Conservation (phyloP, 2,888 invertebrate genomes). For the Drosophila imparisetae region DNA sequence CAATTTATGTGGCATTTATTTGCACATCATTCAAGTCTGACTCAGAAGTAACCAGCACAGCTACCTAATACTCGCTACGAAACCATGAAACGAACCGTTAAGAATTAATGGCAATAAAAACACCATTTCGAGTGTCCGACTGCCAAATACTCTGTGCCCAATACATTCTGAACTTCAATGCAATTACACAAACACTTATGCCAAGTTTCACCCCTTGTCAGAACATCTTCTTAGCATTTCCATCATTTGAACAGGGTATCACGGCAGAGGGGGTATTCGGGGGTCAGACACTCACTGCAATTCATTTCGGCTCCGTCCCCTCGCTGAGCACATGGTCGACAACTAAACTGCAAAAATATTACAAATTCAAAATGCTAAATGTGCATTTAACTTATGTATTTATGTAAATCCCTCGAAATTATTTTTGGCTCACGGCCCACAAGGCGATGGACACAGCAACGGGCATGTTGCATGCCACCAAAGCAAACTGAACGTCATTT, state of each 20-base stretch:
- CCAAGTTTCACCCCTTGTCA: background rate
- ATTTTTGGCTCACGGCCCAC: slow-evolving; percentile 55
- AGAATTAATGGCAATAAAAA: slow-evolving; percentile 26
- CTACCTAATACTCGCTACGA: slow-evolving; percentile 36
- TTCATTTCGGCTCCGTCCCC: slow-evolving; percentile 15
- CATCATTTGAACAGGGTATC: slow-evolving; percentile 3
- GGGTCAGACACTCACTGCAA: slow-evolving; percentile 44
- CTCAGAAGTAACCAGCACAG: slow-evolving; percentile 10
- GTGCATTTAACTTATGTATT: slow-evolving; percentile 82
- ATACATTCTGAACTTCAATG: background rate
- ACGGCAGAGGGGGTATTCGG: slow-evolving; percentile 27
- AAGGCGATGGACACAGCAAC: slow-evolving; percentile 10
- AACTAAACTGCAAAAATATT: slow-evolving; percentile 75
- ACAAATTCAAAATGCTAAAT: slow-evolving; percentile 83
- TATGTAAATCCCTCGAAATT: slow-evolving; percentile 82
- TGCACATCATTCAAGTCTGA: slow-evolving; percentile 60
- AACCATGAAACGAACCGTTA: slow-evolving; percentile 59
- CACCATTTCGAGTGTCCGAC: background rate
- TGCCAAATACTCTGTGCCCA: background rate
- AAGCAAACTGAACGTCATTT: slow-evolving; percentile 67
- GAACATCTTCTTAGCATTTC: background rate
- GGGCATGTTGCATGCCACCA: slow-evolving; percentile 14
- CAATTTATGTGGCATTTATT: slow-evolving; percentile 78
- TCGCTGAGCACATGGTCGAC: slow-evolving; percentile 53
- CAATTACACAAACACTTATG: background rate